phyloP scores from a whole-genome alignment of 1,140 invertebrate genomes.

The Streblospio benedicti region DNA sequence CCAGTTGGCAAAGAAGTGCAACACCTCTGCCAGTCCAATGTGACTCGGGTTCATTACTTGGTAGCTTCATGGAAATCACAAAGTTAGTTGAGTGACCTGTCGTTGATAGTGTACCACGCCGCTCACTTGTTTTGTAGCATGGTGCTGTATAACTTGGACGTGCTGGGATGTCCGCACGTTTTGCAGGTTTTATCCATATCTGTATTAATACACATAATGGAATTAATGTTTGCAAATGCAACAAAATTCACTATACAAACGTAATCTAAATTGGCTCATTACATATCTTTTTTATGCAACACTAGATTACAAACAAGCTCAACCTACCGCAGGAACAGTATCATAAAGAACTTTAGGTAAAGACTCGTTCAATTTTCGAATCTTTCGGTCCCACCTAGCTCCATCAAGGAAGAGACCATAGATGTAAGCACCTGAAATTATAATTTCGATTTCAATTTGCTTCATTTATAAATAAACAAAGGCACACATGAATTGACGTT shows the following conservation, averaged over 20 bases:
- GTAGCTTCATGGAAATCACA: slow-evolving; percentile 68
- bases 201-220: not conserved
- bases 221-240: not conserved
- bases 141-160: slow-evolving; percentile 63
- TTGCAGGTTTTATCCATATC: slow-evolving; percentile 19
- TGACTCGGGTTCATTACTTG: slow-evolving; percentile 55
- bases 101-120: slow-evolving; percentile 70
- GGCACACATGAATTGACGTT: too few relatives aligned
- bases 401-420: slow-evolving; percentile 50
- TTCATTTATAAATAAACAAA: not conserved
- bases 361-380: slow-evolving; percentile 63
- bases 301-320: too few relatives aligned
- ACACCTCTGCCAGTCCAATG: slow-evolving; percentile 86
- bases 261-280: not conserved
- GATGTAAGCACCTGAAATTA: slow-evolving; percentile 46
- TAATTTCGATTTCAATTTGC: not conserved
- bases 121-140: slow-evolving; percentile 74
- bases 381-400: slow-evolving; percentile 50
- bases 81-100: slow-evolving; percentile 90
- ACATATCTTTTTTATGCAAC: too few relatives aligned
- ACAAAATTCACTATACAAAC: not conserved
- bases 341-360: slow-evolving; percentile 73
- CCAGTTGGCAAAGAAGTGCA: slow-evolving; percentile 70
- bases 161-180: slow-evolving; percentile 50
- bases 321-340: slow-evolving; percentile 63